A percentile compares a stretch with the other conserved stretches of the same genome.
Conservation (phyloP, 23 tunicate genomes). For the Styela plicata region DNA sequence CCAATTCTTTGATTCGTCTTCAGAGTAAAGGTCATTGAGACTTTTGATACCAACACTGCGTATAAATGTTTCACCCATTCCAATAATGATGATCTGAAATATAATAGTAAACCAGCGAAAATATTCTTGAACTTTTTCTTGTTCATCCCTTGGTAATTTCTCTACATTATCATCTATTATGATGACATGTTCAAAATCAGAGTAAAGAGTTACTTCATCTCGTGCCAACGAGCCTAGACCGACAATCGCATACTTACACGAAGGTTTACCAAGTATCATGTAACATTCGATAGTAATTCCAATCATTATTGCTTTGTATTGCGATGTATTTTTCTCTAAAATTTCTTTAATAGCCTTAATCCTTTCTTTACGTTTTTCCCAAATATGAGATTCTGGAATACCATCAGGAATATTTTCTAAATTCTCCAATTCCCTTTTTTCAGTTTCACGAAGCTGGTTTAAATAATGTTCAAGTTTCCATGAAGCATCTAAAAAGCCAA, state of each 20-base stretch:
- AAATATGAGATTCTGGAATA: neutral
- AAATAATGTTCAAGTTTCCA: neutral
- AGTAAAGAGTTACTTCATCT: conserved; percentile 34
- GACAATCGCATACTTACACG: conserved; percentile 34
- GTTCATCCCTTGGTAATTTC: neutral
- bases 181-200: conserved; percentile 48
- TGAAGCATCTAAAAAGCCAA: neutral
- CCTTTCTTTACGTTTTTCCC: neutral
- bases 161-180: conserved; percentile 21
- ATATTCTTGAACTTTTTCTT: conserved; percentile 12
- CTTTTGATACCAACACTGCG: conserved; percentile 36
- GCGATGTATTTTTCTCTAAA: neutral
- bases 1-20: conserved; percentile 16
- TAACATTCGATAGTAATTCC: neutral
- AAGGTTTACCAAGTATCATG: conserved; percentile 33
- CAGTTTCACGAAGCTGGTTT: neutral
- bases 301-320: conserved; percentile 15
- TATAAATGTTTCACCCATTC: conserved; percentile 38
- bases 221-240: conserved; percentile 46
- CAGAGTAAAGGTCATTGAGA: conserved; percentile 16
- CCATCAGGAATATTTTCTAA: neutral
- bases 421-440: neutral
- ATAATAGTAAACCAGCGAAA: conserved; percentile 41
- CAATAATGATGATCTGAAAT: conserved; percentile 29
- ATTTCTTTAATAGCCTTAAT: neutral